Base-by-base conservation (phyloP, 2,113 vertebrate species). In the Eulemur macaco region DNA sequence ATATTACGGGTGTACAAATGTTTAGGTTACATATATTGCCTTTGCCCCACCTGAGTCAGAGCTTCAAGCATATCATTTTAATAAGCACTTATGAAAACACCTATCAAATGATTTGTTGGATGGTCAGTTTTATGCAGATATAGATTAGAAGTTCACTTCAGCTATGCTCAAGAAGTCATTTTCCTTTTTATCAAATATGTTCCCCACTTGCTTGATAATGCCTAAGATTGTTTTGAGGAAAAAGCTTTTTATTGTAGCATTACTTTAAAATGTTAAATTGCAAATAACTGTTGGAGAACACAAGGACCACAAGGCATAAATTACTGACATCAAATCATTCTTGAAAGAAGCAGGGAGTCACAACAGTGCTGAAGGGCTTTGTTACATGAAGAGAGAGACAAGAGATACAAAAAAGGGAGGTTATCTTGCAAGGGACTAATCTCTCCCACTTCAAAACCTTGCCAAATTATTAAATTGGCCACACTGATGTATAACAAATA, bases 311-410 rank as follows among this genome's bases (percentile, higher is more conserved):
- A 74, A 92, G 31, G 34, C 20, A 84, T 86, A 91, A 91, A 77
- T 94, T 88, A 85, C 39, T 81, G 56, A 76, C 64, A 94, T 91
- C 60, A 80, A 90, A 90, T 96, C 66, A 77, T 60, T 83, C 95
- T 86, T 74, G 34, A 80, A 95, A 92, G 82, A 77, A 69, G 17
- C 13, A 56, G 7, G 18, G 27, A 81, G 29, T 90, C 64, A 82
- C 11, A 87, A 96, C 37, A 87, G 80, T 52, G 3, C 47, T 89
- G 8, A 6, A 92, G 42, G 21, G 9, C 31, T 71, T 60, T 27
- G 52, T 39, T 42, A n/a, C 6, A 8, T 80, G 21, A 73, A 90
- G 13, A 58, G 1, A 4, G 12, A 78, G 21, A 50, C 13, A 45
- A 95, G 10, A 10, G 3, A 27, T 29, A 60, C 25, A 47, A 54